phyloP scores from a whole-genome alignment of 2,113 vertebrate genomes.

The Conger conger region DNA sequence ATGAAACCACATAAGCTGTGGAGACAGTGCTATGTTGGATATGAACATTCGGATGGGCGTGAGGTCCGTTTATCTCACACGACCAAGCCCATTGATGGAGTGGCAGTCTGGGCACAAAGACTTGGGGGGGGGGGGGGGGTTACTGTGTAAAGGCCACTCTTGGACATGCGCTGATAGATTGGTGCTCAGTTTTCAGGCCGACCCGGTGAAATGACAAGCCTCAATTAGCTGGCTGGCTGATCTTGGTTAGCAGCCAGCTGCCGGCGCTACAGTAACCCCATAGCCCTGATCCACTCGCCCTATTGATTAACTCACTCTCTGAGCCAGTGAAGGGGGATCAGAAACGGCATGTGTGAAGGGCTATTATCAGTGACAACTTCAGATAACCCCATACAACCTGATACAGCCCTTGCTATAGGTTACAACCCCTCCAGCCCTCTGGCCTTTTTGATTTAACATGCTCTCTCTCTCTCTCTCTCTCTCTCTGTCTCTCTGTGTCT shows the following conservation, averaged over 20 bases:
- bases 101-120: background rate
- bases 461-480: conserved; percentile 10
- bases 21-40: background rate
- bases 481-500: conserved; percentile 21
- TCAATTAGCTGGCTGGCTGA: conserved; percentile 58
- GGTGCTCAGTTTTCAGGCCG: conserved; percentile 49
- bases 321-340: conserved; percentile 57
- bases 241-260: conserved; percentile 48
- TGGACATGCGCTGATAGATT: conserved; percentile 53
- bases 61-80: background rate
- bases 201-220: conserved; percentile 55
- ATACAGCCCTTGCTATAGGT: conserved; percentile 61
- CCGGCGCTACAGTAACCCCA: conserved; percentile 65
- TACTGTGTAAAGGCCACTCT: conserved; percentile 36
- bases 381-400: conserved; percentile 69
- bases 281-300: conserved; percentile 59
- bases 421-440: conserved; percentile 57
- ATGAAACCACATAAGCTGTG: background rate
- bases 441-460: conserved; percentile 46
- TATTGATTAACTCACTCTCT: conserved; percentile 68
- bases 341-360: conserved; percentile 69
- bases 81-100: background rate
- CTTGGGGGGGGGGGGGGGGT: background rate
- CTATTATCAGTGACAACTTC: conserved; percentile 71
- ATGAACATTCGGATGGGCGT: background rate